These are phyloP conservation scores for Conopomorpha cramerella DNA, from an alignment of 1,140 invertebrate species.

Conservation along the genomic window DNA sequence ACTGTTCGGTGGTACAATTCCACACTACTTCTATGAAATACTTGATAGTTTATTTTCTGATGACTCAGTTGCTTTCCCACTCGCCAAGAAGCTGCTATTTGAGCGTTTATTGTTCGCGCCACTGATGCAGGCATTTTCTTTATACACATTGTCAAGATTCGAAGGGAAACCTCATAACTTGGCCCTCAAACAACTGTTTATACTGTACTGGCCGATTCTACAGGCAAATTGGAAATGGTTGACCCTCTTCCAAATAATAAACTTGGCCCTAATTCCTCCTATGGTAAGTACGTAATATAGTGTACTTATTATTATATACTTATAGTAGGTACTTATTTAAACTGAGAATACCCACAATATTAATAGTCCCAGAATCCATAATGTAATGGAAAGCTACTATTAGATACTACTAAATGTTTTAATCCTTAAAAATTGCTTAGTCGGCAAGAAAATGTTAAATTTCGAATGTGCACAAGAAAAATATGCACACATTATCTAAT, in stretches of 20 bases:
- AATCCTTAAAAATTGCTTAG: conserved; percentile 3
- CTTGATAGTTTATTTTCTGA: conserved; percentile 63
- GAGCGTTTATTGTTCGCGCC: conserved; percentile 73
- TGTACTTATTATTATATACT: no score
- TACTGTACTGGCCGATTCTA: conserved; percentile 66
- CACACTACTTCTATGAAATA: conserved; percentile 72
- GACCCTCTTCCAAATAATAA: conserved; percentile 71
- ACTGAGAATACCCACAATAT: no score
- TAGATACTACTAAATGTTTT: no score
- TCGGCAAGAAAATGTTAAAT: no score
- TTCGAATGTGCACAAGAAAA: no score
- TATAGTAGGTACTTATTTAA: no score
- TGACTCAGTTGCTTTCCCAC: conserved; percentile 54
- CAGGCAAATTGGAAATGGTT: conserved; percentile 73
- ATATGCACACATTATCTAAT: no score
- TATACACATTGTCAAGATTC: conserved; percentile 71
- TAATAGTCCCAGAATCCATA: no score
- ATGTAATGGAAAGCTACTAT: no score
- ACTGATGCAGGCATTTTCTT: conserved; percentile 68
- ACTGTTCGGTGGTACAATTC: conserved; percentile 72
- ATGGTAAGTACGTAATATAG: conserved; percentile 62
- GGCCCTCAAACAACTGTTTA: conserved; percentile 63
- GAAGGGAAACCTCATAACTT: conserved; percentile 70
- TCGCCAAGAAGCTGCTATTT: conserved; percentile 64
- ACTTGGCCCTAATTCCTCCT: conserved; percentile 71